Percentiles rank a stretch among this genome's conserved stretches.
Conservation (phyloP, 2,113 vertebrate genomes). For the Zosterops hypoxanthus region DNA sequence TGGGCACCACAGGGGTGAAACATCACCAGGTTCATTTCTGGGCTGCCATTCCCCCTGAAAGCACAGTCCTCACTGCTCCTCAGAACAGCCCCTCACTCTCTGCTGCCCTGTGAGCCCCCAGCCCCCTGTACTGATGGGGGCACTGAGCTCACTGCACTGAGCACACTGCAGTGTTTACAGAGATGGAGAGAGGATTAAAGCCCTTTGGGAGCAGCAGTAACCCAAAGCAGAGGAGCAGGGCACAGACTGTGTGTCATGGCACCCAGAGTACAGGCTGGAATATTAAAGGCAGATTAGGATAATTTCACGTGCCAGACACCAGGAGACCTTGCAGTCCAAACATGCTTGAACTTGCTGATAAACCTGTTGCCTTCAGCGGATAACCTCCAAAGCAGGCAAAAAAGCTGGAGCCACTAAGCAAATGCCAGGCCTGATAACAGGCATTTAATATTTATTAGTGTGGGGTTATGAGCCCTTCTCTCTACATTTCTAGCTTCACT, state of each 20-base stretch:
- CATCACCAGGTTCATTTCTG: not conserved
- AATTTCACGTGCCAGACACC: conserved; percentile 43
- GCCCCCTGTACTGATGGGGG: not conserved
- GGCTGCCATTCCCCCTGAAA: not conserved
- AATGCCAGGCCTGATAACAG: conserved; percentile 46
- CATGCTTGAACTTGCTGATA: conserved; percentile 67
- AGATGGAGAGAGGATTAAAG: not conserved
- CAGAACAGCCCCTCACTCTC: not conserved
- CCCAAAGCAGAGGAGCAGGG: conserved; percentile 11
- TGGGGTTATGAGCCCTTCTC: conserved; percentile 15
- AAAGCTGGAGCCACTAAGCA: not conserved
- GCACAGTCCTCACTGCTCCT: not conserved
- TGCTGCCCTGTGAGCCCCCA: not conserved
- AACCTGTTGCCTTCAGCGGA: conserved; percentile 34
- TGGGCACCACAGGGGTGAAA: not conserved
- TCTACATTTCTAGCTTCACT: not conserved
- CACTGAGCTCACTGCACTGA: not conserved
- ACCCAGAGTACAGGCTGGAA: not conserved
- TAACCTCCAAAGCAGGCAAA: conserved; percentile 37
- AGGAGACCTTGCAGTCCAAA: conserved; percentile 41
- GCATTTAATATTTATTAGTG: conserved; percentile 44
- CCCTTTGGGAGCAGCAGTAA: conserved; percentile 10
- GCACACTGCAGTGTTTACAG: not conserved
- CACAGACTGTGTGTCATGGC: not conserved
- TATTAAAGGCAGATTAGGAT: conserved; percentile 20